Percentiles rank a stretch among this genome's conserved stretches.
phyloP scores from a whole-genome alignment of 2,113 vertebrate species.

The Oncorhynchus kisutch region DNA sequence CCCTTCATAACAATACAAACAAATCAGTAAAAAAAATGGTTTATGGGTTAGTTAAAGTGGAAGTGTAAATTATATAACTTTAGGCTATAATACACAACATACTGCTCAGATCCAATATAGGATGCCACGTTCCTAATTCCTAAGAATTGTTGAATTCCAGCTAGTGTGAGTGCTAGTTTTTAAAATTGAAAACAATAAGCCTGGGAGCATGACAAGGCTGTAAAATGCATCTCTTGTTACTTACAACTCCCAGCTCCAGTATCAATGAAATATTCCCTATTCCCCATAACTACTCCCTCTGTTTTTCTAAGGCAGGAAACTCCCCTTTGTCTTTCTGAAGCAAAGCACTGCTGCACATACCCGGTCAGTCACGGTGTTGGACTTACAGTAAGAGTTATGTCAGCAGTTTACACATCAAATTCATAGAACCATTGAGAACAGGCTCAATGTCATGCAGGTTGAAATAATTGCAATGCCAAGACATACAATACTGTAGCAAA shows the following conservation, averaged over 20 bases:
- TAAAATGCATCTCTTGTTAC: too few species aligned
- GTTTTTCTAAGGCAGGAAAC: slow-evolving; percentile 34
- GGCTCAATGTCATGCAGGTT: neutral
- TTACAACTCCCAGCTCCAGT: neutral
- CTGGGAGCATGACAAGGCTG: too few species aligned
- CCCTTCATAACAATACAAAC: neutral
- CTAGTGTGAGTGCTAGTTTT: neutral
- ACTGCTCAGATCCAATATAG: too few species aligned
- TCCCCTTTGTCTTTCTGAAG: neutral
- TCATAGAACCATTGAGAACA: neutral
- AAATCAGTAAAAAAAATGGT: neutral
- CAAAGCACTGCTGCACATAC: neutral
- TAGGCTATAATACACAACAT: too few species aligned
- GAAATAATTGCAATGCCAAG: neutral
- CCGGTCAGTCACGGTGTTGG: neutral
- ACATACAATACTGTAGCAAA: neutral
- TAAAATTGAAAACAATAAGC: neutral
- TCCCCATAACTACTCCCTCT: slow-evolving; percentile 4
- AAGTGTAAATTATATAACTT: too few species aligned
- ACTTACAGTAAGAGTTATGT: neutral
- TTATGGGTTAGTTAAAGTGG: too few species aligned
- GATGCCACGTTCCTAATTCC: neutral
- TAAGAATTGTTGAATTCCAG: neutral
- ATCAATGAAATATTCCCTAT: slow-evolving; percentile 6
- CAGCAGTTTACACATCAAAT: neutral